phyloP scores from a whole-genome alignment of 2,888 invertebrate species.

The Drosophila infuscata region DNA sequence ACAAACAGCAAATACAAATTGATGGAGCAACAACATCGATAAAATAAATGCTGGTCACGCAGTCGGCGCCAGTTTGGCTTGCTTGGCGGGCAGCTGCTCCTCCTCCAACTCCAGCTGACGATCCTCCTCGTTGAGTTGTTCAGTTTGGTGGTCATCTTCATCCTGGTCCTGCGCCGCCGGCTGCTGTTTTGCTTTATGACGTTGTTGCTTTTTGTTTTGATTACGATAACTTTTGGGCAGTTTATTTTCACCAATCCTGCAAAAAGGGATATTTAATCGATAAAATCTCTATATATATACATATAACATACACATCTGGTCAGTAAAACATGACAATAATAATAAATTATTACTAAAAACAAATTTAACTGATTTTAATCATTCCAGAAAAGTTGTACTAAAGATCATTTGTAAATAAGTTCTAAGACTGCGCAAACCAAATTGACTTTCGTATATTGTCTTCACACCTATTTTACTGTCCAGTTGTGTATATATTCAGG shows the following conservation, averaged over 20 bases:
- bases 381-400: background rate
- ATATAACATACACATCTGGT: background rate
- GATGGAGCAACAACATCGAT: slow-evolving; percentile 29
- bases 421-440: no score
- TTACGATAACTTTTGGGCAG: slow-evolving; percentile 88
- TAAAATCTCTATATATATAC: background rate
- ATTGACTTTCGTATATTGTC: background rate
- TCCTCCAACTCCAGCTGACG: background rate
- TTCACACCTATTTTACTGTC: background rate
- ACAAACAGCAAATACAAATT: slow-evolving; percentile 51
- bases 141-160: background rate
- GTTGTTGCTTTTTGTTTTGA: slow-evolving; percentile 88
- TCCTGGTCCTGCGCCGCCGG: background rate
- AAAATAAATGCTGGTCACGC: slow-evolving; percentile 49
- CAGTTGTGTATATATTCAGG: background rate
- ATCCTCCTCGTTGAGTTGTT: background rate
- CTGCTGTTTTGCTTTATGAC: slow-evolving; percentile 49
- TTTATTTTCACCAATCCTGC: slow-evolving; percentile 88
- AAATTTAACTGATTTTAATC: background rate
- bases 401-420: no score
- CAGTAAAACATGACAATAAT: background rate
- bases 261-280: slow-evolving; percentile 5
- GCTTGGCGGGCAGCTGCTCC: slow-evolving; percentile 58
- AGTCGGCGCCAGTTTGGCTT: slow-evolving; percentile 63
- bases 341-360: no score